Evolutionary conservation across 2,797 vertebrate genomes (phyloP), one percentile per base, ranked within the genome.

Genomic region (Hafferia zeledoni): DNA sequence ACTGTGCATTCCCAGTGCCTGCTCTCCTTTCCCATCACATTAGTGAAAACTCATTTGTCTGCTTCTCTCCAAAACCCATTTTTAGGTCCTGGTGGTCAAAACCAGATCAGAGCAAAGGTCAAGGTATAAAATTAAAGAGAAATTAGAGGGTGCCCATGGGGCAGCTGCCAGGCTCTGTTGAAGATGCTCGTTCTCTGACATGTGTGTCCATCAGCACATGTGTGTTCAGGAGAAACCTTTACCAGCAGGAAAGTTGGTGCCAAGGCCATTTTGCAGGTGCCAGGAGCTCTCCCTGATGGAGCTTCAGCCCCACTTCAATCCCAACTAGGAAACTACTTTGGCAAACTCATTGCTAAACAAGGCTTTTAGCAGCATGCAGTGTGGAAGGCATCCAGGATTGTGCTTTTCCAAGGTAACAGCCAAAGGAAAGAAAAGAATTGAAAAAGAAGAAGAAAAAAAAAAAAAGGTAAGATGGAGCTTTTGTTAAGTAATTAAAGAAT

Each of bases 401-500:
- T 67, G 87, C 91, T 77, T 96, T 97, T 89, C 82, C 61, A 76
- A 80, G 91, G 84, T 87, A 94, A 41, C 49, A 83, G 63, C 37
- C 4, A 5, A 90, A 55, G 50, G n/a, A 83, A 90, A 24, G 27
- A 4, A 13, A 30, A 27, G n/a, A 61, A 41, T 20, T 11, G 17
- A 22, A 28, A 10, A 11, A 16, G 13, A 3, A n/a, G n/a, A n/a
- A n/a, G n/a, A 7, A 27, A 9, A 20, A 20, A 43, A 57, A 43
- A 12, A 16, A 30, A 57, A 81, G 78, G 68, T 61, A 77, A 93
- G 80, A 4, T 13, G 23, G 80, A 87, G 90, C 43, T 87, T 94
- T 93, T 90, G 88, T 96, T 89, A 92, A 94, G 92, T 95, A 94
- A 96, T 96, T 94, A 95, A 96, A 91, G 95, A 90, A 94, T 81